Conservation (phyloP, 2,113 vertebrate species). For the Pica pica region DNA sequence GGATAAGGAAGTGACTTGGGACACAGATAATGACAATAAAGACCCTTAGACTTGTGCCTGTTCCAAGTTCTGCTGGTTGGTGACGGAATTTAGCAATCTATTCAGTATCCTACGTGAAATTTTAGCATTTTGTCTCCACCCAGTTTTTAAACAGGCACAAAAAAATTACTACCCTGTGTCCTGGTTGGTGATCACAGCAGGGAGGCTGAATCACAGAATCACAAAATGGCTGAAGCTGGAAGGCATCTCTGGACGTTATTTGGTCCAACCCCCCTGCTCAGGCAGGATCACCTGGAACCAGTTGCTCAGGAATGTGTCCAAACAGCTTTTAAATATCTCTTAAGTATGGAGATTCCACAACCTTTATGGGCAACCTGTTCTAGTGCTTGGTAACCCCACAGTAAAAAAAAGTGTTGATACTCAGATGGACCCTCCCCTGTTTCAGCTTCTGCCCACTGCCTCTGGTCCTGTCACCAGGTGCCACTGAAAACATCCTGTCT, state of each 20-base stretch:
- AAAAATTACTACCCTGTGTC: not conserved
- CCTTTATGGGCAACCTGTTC: not conserved
- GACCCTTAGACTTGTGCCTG: not conserved
- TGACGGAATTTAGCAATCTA: not conserved
- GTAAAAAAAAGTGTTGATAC: not conserved
- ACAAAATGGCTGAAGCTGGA: not conserved
- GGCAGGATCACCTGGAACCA: not conserved
- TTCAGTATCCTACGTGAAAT: not conserved
- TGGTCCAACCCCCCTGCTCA: not conserved
- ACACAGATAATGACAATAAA: not conserved
- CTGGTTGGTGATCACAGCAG: not conserved
- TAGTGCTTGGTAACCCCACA: not conserved
- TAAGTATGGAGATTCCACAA: not conserved
- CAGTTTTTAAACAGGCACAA: not conserved
- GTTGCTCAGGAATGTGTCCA: fast-evolving
- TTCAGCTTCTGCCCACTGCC: not conserved
- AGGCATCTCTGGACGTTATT: not conserved
- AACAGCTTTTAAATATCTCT: fast-evolving
- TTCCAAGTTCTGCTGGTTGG: not conserved
- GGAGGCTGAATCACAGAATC: not conserved
- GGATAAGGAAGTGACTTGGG: not conserved
- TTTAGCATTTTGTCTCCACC: not conserved
- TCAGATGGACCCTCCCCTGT: not conserved
- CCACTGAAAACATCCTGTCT: not conserved
- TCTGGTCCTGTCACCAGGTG: not conserved